Evolutionary conservation across 2,888 invertebrate species (phyloP).

Genomic region (Agrochola lychnidis): DNA sequence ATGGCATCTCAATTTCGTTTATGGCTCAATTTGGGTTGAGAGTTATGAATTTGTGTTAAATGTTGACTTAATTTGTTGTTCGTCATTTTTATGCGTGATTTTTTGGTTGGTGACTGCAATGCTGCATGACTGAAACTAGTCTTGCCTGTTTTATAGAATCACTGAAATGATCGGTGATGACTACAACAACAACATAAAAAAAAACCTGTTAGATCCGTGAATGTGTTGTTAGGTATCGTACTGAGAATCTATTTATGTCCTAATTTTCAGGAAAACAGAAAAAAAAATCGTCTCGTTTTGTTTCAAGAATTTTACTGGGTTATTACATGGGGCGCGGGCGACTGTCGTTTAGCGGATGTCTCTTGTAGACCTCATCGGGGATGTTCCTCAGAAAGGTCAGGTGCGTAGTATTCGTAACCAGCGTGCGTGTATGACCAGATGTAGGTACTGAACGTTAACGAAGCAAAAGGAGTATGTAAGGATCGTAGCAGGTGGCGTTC

Average conservation of each 20-base stretch:
- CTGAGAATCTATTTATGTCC: too few species aligned
- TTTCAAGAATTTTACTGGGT: too few species aligned
- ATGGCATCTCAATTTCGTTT: slow-evolving; percentile 56
- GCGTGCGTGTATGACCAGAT: neutral
- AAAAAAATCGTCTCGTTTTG: too few species aligned
- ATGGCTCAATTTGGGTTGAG: slow-evolving; percentile 55
- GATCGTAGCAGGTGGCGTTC: neutral
- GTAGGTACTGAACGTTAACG: neutral
- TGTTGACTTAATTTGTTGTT: slow-evolving; percentile 42
- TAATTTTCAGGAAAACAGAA: too few species aligned
- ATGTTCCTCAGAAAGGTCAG: neutral
- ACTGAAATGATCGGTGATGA: neutral
- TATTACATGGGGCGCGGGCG: too few species aligned
- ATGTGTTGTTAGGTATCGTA: too few species aligned
- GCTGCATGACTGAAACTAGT: neutral
- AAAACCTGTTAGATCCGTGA: too few species aligned
- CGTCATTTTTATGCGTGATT: slow-evolving; percentile 20
- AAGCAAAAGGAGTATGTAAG: neutral
- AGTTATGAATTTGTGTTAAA: slow-evolving; percentile 49
- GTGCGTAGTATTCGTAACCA: neutral
- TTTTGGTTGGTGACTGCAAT: slow-evolving; percentile 13
- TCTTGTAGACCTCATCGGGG: too few species aligned
- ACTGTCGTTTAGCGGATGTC: too few species aligned
- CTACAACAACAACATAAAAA: too few species aligned
- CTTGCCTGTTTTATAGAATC: neutral